A percentile compares a stretch with the other conserved stretches of the same genome.
Conservation (phyloP, 2,888 invertebrate species). For the Habroteleia sp. region DNA sequence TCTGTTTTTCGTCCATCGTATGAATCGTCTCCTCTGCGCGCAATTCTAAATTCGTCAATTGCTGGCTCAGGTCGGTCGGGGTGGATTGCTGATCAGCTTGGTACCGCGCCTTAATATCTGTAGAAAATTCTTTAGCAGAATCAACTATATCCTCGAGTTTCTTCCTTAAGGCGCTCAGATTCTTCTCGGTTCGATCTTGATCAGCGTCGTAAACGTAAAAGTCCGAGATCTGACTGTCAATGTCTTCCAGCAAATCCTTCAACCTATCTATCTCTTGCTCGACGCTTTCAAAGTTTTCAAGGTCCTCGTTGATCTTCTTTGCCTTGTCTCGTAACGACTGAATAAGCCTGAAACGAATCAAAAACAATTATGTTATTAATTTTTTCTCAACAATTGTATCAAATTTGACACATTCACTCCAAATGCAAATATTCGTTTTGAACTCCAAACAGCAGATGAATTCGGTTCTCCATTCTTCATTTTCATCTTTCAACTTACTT, state of each 20-base stretch:
- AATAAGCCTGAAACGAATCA: slow-evolving; percentile 85
- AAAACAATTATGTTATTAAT: background rate
- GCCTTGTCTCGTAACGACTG: slow-evolving; percentile 89
- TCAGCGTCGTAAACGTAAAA: slow-evolving; percentile 91
- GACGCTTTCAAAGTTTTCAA: slow-evolving; percentile 88
- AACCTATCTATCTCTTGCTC: slow-evolving; percentile 87
- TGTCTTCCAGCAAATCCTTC: slow-evolving; percentile 86
- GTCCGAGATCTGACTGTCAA: slow-evolving; percentile 67
- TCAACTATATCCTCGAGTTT: slow-evolving; percentile 73
- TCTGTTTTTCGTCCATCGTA: slow-evolving; percentile 92
- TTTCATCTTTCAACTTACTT: too few species aligned
- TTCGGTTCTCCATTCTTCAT: too few species aligned
- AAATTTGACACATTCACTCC: too few species aligned
- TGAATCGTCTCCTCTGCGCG: slow-evolving; percentile 89
- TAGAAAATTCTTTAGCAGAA: slow-evolving; percentile 76
- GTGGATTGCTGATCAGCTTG: slow-evolving; percentile 80
- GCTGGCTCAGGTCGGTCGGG: slow-evolving; percentile 89
- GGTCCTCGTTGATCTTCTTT: slow-evolving; percentile 87
- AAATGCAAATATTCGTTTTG: too few species aligned
- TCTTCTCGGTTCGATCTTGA: slow-evolving; percentile 84
- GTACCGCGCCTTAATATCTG: slow-evolving; percentile 80
- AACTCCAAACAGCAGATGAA: too few species aligned
- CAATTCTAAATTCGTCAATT: slow-evolving; percentile 91
- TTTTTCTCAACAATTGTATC: too few species aligned
- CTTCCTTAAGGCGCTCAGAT: slow-evolving; percentile 83